phyloP scores from a whole-genome alignment of 2,888 invertebrate genomes.

The Dichetophora obliterata region DNA sequence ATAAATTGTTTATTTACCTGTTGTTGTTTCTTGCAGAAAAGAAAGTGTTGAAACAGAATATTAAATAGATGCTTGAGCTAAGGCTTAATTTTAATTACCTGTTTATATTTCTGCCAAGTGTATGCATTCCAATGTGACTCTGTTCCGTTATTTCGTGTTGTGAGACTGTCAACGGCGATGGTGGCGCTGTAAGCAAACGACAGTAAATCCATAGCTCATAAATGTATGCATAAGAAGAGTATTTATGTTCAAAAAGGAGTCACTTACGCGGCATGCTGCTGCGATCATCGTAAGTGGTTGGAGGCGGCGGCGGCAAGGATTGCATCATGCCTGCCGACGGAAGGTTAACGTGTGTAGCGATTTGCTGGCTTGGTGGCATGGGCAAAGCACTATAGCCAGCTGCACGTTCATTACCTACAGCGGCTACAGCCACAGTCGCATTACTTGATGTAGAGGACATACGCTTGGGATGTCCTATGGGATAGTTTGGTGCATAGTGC shows the following conservation, averaged over 20 bases:
- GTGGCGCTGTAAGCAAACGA: conserved; percentile 76
- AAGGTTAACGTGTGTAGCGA: conserved; percentile 70
- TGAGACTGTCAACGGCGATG: conserved; percentile 82
- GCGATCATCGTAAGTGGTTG: conserved; percentile 75
- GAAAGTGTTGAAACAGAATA: neutral
- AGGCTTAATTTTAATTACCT: conserved; percentile 55
- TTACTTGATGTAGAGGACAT: conserved; percentile 66
- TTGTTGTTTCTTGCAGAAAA: conserved; percentile 59
- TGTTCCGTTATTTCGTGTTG: conserved; percentile 72
- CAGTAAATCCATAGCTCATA: no score
- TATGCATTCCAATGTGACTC: conserved; percentile 72
- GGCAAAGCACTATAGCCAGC: conserved; percentile 91
- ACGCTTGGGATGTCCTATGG: conserved; percentile 82
- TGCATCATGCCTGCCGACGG: conserved; percentile 88
- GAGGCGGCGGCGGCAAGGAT: conserved; percentile 82
- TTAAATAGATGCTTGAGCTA: no score
- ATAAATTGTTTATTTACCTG: conserved; percentile 57
- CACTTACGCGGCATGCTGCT: conserved; percentile 88
- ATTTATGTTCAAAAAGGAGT: neutral
- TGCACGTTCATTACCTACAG: conserved; percentile 73
- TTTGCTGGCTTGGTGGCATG: conserved; percentile 72
- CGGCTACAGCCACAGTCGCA: conserved; percentile 59
- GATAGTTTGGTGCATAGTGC: conserved; percentile 96
- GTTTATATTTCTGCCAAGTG: conserved; percentile 70
- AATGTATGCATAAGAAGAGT: no score